These are phyloP conservation scores for Morone saxatilis DNA, from an alignment of 2,113 vertebrate species.

Conservation along the genomic window DNA sequence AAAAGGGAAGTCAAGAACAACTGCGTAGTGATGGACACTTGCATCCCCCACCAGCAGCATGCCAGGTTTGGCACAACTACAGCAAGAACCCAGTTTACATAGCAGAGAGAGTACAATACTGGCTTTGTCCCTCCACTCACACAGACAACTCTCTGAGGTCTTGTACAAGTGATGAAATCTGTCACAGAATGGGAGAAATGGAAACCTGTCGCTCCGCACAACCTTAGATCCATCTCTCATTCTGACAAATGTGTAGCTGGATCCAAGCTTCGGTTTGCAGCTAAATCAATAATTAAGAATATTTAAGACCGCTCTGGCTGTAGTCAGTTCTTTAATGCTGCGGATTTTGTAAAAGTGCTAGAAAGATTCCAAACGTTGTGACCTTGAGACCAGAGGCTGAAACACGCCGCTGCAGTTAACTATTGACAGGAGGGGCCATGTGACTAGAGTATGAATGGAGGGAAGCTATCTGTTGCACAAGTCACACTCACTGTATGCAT, in stretches of 20 bases:
- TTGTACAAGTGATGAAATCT: constrained; percentile 48
- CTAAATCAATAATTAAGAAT: not conserved
- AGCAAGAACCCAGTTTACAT: constrained; percentile 63
- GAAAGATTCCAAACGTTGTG: constrained; percentile 31
- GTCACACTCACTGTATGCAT: constrained; percentile 24
- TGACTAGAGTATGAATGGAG: constrained; percentile 75
- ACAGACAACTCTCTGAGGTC: constrained; percentile 58
- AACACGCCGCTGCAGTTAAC: constrained; percentile 65
- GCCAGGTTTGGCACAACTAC: constrained; percentile 67
- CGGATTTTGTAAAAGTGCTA: not conserved
- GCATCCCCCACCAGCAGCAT: constrained; percentile 53
- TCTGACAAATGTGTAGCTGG: not conserved
- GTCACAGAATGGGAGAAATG: constrained; percentile 2
- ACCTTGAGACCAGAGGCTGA: constrained; percentile 53
- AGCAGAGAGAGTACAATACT: constrained; percentile 66
- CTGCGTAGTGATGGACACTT: constrained; percentile 65
- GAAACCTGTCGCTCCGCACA: constrained; percentile 22
- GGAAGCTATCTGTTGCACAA: constrained; percentile 57
- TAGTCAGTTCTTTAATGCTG: not conserved
- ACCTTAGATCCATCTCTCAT: not conserved
- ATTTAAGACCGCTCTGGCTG: not conserved
- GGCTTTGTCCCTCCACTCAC: constrained; percentile 66
- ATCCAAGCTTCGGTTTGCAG: not conserved
- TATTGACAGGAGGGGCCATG: constrained; percentile 74
- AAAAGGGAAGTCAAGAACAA: constrained; percentile 65